phyloP scores from a whole-genome alignment of 2,888 invertebrate species.

The Gymnosoma rotundatum region DNA sequence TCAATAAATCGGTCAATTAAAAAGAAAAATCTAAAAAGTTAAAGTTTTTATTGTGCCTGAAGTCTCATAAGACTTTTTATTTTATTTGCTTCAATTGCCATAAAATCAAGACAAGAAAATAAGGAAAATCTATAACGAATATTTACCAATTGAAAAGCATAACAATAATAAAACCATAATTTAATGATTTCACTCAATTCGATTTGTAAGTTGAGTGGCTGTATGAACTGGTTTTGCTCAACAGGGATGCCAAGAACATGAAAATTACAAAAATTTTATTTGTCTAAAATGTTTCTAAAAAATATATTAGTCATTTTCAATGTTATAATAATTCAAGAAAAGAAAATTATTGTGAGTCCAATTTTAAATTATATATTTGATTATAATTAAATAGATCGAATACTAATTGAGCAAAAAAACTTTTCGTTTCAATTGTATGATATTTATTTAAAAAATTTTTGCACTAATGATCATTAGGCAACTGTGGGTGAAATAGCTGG shows the following conservation, averaged over 20 bases:
- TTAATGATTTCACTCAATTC: slow-evolving; percentile 42
- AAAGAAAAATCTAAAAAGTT: slow-evolving; percentile 35
- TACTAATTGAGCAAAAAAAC: too few relatives aligned
- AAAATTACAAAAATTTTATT: background rate
- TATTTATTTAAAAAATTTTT: too few relatives aligned
- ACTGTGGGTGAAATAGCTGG: too few relatives aligned
- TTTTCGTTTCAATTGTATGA: too few relatives aligned
- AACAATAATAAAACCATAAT: slow-evolving; percentile 36
- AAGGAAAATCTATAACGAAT: slow-evolving; percentile 19
- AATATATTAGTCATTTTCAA: too few relatives aligned
- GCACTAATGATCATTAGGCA: background rate
- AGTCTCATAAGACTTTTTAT: slow-evolving; percentile 72
- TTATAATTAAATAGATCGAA: too few relatives aligned
- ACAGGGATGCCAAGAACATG: slow-evolving; percentile 18
- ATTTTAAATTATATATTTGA: too few relatives aligned
- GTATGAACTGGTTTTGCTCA: background rate
- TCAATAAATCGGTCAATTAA: slow-evolving; percentile 76
- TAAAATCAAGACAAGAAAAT: background rate
- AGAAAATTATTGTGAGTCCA: too few relatives aligned
- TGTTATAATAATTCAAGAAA: too few relatives aligned
- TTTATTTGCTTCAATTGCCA: slow-evolving; percentile 12
- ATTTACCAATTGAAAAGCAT: slow-evolving; percentile 29
- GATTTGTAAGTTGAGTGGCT: slow-evolving; percentile 5
- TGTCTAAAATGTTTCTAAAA: background rate
- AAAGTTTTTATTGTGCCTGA: slow-evolving; percentile 75